Conservation (phyloP, 2,113 vertebrate genomes). For the Gadus chalcogrammus region DNA sequence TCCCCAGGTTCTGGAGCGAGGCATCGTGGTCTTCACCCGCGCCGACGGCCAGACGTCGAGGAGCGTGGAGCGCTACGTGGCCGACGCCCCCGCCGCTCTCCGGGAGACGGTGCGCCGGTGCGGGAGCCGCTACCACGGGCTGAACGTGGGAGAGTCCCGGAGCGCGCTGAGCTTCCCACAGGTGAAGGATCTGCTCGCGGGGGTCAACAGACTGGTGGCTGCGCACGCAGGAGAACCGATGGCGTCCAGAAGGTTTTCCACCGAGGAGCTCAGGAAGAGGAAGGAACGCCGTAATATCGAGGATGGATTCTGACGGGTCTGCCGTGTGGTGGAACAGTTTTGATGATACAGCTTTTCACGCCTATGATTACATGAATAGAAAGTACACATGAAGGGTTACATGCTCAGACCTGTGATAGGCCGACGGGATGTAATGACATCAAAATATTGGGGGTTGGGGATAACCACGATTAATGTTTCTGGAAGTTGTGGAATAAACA, state of each 20-base stretch:
- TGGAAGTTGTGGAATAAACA: no score
- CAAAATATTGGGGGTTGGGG: no score
- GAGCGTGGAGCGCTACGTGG: conserved; percentile 37
- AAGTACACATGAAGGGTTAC: no score
- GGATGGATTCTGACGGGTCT: not conserved
- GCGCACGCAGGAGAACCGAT: conserved; percentile 26
- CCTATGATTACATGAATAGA: no score
- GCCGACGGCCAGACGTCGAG: not conserved
- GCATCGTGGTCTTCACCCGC: conserved; percentile 39
- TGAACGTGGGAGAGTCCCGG: conserved; percentile 28
- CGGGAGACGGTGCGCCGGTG: conserved; percentile 37
- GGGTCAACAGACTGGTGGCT: conserved; percentile 37
- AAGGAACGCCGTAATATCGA: conserved; percentile 4
- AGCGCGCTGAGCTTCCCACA: conserved; percentile 38
- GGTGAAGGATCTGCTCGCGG: conserved; percentile 42
- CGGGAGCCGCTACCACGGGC: conserved; percentile 34
- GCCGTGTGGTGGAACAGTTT: not conserved
- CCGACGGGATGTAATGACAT: no score
- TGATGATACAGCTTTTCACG: not conserved
- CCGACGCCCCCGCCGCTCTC: conserved; percentile 27
- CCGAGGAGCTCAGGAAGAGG: conserved; percentile 37
- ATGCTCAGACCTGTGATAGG: no score
- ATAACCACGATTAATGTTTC: no score
- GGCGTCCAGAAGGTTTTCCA: conserved; percentile 29
- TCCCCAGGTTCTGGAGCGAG: conserved; percentile 17